Conservation (phyloP, 2,888 invertebrate species). For the Sminthurinus aureus region DNA sequence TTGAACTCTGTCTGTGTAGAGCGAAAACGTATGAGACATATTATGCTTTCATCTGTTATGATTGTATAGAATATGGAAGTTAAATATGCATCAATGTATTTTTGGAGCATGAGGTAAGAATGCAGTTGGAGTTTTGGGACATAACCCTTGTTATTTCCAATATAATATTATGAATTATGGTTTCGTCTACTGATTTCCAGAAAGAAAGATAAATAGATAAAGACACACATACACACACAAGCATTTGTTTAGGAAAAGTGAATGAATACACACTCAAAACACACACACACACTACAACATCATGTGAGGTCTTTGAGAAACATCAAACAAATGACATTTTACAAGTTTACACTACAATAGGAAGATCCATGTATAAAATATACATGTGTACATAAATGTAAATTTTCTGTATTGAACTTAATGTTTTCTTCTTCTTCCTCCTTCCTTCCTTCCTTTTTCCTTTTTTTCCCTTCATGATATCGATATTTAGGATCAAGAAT, state of each 20-base stretch:
- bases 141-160: no score
- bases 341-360: conserved; percentile 25
- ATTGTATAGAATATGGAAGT: no score
- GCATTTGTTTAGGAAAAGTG: neutral
- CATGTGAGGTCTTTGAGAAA: conserved; percentile 36
- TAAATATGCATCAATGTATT: no score
- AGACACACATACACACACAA: no score
- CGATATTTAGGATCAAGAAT: neutral
- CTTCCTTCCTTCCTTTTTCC: neutral
- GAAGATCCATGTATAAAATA: conserved; percentile 8
- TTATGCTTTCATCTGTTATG: no score
- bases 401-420: neutral
- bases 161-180: no score
- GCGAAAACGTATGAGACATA: no score
- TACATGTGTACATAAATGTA: neutral
- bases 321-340: conserved; percentile 38
- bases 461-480: neutral
- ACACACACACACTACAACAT: conserved; percentile 9
- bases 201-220: no score
- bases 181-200: no score
- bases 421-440: neutral
- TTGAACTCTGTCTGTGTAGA: no score
- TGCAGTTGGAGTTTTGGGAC: no score
- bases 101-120: no score
- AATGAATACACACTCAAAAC: conserved; percentile 2